Conservation (phyloP, 2,888 invertebrate genomes). For the Drosophila meridiana region DNA sequence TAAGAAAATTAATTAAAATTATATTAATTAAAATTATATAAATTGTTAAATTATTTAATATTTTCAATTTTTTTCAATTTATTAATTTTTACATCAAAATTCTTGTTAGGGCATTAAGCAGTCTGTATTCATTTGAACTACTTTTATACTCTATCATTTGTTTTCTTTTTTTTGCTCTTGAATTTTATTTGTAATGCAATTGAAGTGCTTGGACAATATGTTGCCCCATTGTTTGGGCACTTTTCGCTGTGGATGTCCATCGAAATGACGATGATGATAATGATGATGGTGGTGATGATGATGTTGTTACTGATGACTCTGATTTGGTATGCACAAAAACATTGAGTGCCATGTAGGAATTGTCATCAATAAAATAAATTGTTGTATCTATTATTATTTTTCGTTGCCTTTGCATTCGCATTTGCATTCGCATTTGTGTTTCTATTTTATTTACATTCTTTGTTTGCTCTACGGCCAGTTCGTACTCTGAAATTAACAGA, state of each 20-base stretch:
- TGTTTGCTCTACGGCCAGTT: slow-evolving; percentile 26
- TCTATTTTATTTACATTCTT: slow-evolving; percentile 15
- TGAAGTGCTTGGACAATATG: slow-evolving; percentile 40
- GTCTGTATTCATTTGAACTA: neutral
- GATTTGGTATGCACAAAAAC: slow-evolving; percentile 74
- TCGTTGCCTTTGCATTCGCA: slow-evolving; percentile 14
- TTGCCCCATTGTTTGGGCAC: slow-evolving; percentile 48
- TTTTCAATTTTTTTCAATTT: neutral
- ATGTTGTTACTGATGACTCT: slow-evolving; percentile 32
- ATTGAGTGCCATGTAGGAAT: slow-evolving; percentile 49
- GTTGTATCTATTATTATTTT: slow-evolving; percentile 48
- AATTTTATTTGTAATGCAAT: slow-evolving; percentile 64
- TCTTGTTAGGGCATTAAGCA: slow-evolving; percentile 18
- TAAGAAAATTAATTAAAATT: too few species aligned
- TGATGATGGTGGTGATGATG: slow-evolving; percentile 16
- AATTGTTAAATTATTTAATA: neutral
- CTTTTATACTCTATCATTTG: neutral
- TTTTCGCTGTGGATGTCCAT: slow-evolving; percentile 28
- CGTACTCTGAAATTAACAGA: slow-evolving; percentile 47
- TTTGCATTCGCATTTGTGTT: slow-evolving; percentile 13
- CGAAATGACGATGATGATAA: slow-evolving; percentile 7
- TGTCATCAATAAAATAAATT: slow-evolving; percentile 75
- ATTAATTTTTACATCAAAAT: neutral
- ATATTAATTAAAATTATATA: too few species aligned
- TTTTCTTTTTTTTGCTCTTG: slow-evolving; percentile 12